phyloP scores from a whole-genome alignment of 2,113 vertebrate species.

The Archocentrus centrarchus region DNA sequence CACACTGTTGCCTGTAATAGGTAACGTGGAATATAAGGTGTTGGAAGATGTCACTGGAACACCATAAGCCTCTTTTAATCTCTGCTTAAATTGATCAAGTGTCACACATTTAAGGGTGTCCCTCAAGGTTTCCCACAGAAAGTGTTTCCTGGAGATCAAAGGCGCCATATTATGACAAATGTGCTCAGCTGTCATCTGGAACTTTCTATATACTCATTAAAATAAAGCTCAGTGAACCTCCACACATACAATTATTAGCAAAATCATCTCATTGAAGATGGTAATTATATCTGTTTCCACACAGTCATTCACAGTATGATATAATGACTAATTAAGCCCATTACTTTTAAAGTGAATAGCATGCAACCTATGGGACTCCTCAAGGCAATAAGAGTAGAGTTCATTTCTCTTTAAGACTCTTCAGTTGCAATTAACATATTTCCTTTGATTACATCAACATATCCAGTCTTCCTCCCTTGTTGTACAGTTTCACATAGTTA shows the following conservation, averaged over 20 bases:
- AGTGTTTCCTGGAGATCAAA: conserved; percentile 30
- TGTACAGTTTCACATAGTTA: not conserved
- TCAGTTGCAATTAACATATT: conserved; percentile 50
- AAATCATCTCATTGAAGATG: conserved; percentile 43
- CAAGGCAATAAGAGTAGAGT: conserved; percentile 19
- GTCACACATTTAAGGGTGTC: conserved; percentile 18
- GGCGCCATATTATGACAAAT: conserved; percentile 29
- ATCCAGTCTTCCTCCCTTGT: not conserved
- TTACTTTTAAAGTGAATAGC: conserved; percentile 56
- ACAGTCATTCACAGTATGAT: conserved; percentile 38
- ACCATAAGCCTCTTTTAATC: conserved; percentile 44
- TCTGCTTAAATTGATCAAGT: conserved; percentile 38
- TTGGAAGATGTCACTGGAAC: conserved; percentile 11
- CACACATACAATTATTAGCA: conserved; percentile 34
- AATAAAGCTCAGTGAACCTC: conserved; percentile 33
- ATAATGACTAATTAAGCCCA: conserved; percentile 60
- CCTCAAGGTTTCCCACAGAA: conserved; percentile 14
- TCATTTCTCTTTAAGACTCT: conserved; percentile 34
- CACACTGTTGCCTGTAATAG: not conserved
- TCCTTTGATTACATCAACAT: conserved; percentile 54
- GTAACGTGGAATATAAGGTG: not conserved
- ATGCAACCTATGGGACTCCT: conserved; percentile 49
- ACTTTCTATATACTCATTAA: conserved; percentile 30
- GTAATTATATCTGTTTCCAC: conserved; percentile 55
- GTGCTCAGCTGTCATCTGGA: conserved; percentile 9